Evolutionary conservation across 2,797 vertebrate genomes (phyloP).

Genomic region (Melanotaenia pygmaea): DNA sequence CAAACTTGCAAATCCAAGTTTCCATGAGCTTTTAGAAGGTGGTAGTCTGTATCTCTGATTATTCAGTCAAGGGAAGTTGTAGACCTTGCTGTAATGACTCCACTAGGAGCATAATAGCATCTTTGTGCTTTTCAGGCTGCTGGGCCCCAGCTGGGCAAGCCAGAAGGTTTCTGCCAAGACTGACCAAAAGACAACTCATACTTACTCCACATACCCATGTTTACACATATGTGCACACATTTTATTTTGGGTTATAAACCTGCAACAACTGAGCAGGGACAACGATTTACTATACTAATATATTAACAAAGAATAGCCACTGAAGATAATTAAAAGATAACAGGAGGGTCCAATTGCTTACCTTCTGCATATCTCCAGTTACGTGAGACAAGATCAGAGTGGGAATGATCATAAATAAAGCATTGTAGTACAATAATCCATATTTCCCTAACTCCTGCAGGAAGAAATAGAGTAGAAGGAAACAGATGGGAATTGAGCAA

Average conservation of each 20-base stretch:
- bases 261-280: not conserved
- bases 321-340: slow-evolving; percentile 25
- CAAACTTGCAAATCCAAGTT: not conserved
- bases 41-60: slow-evolving; percentile 30
- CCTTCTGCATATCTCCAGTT: slow-evolving; percentile 93
- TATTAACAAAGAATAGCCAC: not conserved
- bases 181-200: slow-evolving; percentile 57
- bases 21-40: slow-evolving; percentile 4
- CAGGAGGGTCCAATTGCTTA: slow-evolving; percentile 62
- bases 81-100: slow-evolving; percentile 62
- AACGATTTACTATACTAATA: not conserved
- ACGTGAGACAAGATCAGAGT: slow-evolving; percentile 87
- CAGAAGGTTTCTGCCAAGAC: slow-evolving; percentile 61
- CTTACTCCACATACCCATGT: slow-evolving; percentile 45
- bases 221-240: slow-evolving; percentile 23
- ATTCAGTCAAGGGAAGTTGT: slow-evolving; percentile 35
- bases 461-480: slow-evolving; percentile 13
- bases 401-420: slow-evolving; percentile 95
- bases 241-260: slow-evolving; percentile 10
- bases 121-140: slow-evolving; percentile 79
- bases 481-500: slow-evolving; percentile 29
- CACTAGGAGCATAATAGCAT: slow-evolving; percentile 75
- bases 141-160: slow-evolving; percentile 70
- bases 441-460: slow-evolving; percentile 94
- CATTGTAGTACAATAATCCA: slow-evolving; percentile 95